Evolutionary conservation across 2,113 vertebrate species (phyloP).

Genomic region (mouse (Mus musculus)): DNA sequence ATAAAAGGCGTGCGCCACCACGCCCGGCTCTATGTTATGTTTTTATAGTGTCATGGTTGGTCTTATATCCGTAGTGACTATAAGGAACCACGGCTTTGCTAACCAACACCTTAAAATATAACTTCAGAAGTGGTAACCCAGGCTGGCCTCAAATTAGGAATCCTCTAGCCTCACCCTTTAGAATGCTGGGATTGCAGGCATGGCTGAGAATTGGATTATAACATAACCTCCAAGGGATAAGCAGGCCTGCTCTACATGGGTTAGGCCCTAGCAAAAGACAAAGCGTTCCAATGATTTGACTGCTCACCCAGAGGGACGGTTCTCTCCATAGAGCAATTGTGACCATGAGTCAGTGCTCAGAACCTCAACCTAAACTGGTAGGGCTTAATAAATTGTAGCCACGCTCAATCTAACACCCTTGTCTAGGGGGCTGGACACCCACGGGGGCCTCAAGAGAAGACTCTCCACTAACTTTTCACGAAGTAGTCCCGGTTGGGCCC

Average conservation of each 20-base stretch:
- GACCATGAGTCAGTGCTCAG: not conserved
- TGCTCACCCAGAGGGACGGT: rapidly evolving
- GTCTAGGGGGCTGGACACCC: not conserved
- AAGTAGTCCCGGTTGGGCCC: slow-evolving; percentile 99
- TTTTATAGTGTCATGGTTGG: not conserved
- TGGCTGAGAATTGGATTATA: not conserved
- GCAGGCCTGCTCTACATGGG: not conserved
- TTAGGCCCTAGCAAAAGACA: too few relatives aligned
- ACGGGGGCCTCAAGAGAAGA: not conserved
- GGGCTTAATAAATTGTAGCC: not conserved
- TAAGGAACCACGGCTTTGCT: not conserved
- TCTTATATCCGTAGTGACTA: not conserved
- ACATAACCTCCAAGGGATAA: not conserved
- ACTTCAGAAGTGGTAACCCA: not conserved
- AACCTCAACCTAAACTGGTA: not conserved
- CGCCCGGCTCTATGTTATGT: too few relatives aligned
- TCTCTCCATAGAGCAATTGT: not conserved
- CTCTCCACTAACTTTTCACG: slow-evolving; percentile 95
- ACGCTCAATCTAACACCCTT: not conserved
- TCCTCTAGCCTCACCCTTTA: not conserved
- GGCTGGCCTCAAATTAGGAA: not conserved
- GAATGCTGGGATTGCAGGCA: not conserved
- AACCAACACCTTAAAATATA: not conserved
- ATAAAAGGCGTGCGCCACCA: too few relatives aligned
- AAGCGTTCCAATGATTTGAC: not conserved